Base-by-base conservation (phyloP, 2,888 invertebrate species). In the Thymelicus acteon region DNA sequence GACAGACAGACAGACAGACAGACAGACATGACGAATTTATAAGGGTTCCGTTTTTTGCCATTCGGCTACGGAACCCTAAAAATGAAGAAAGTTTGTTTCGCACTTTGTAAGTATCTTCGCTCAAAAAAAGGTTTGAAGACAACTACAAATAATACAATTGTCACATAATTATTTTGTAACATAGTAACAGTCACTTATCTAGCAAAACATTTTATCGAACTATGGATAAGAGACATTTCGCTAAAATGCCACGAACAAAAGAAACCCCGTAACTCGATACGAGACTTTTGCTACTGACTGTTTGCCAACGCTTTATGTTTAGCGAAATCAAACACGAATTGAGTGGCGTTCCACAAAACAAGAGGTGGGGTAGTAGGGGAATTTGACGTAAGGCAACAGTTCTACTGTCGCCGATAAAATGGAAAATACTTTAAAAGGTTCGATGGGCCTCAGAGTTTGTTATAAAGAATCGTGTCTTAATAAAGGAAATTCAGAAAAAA, bases 321-420 rank as follows among this genome's bases (percentile, higher is more conserved):
- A 87, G 89, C 88, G 82, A 91, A 92, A 92, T 91, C 93, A 92
- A 93, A 93, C 89, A 93, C 85, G 82, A 86, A 85, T 85, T 85
- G 88, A 91, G 89, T 90, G 89, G 88, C 84, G 87, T 84, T 87
- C 85, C 87, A 87, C 88, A 89, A 91, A 90, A 90, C 80, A 83
- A 84, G 80, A 83, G 78, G 83, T 84, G 81, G 85, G 84, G 84
- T 82, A 85, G 87, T 88, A 88, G 89, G 89, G 77, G 88, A 89
- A 90, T 90, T 89, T n/a, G n/a, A 37, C 6, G 5, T 54, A 54
- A 54, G 57, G 31, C 37, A 57, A 47, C 54, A 62, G 68, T 58
- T 58, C 7, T 39, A 58, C 58, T 39, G n/a, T 39, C 7, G n/a
- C 19, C 54, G 24, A 24, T 54, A 54, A 54, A 54, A 10, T 44